Percentiles rank a stretch among this genome's conserved stretches.
Evolutionary conservation across 2,888 invertebrate species (phyloP).

Genomic region (Protodeltote pygarga): DNA sequence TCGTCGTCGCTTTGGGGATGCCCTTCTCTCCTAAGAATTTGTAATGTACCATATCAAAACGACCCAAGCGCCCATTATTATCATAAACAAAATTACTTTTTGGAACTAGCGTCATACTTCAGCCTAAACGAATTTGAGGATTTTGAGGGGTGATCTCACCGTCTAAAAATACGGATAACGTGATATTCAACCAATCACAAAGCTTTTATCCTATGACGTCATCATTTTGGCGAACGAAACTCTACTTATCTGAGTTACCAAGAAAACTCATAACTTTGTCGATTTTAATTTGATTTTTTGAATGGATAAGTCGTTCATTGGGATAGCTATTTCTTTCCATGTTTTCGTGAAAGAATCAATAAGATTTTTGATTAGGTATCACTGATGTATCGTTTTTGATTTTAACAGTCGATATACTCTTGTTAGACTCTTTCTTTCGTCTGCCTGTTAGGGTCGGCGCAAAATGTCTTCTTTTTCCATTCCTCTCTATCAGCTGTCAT

Average conservation of each 20-base stretch:
- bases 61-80: slow-evolving; percentile 66
- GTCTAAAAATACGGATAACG: slow-evolving; percentile 69
- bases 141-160: slow-evolving; percentile 79
- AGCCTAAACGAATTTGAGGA: slow-evolving; percentile 65
- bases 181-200: slow-evolving; percentile 77
- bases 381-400: too few species aligned
- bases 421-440: too few species aligned
- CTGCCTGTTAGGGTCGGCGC: too few species aligned
- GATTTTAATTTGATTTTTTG: too few species aligned
- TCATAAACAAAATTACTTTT: slow-evolving; percentile 61
- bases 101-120: slow-evolving; percentile 53
- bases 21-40: slow-evolving; percentile 81
- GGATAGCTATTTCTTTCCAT: too few species aligned
- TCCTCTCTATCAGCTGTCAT: too few species aligned
- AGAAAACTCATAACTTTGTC: slow-evolving; percentile 25
- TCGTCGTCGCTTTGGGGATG: slow-evolving; percentile 80
- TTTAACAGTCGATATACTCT: too few species aligned
- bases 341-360: too few species aligned
- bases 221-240: slow-evolving; percentile 40
- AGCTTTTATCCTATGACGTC: slow-evolving; percentile 61
- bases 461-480: too few species aligned
- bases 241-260: slow-evolving; percentile 15
- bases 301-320: too few species aligned
- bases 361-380: too few species aligned
- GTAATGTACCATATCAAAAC: slow-evolving; percentile 58